Evolutionary conservation across 2,888 invertebrate genomes (phyloP), one percentile per base, ranked within the genome.

Genomic region (Adelphocoris suturalis): DNA sequence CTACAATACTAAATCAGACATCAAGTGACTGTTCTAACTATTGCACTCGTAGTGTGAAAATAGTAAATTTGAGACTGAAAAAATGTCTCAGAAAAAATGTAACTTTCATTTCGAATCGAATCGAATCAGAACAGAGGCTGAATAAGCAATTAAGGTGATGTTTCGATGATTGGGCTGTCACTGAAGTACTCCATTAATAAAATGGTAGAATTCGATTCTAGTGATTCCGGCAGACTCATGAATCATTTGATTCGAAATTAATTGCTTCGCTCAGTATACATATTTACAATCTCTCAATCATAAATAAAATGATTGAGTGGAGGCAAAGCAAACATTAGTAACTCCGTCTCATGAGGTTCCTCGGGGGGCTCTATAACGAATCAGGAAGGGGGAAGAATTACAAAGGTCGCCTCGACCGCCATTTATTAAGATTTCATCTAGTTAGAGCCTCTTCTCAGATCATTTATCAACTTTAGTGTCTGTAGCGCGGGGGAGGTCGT

Each of bases 351-450:
- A 52, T 47, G 46, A 12, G 68, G 23, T 68, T 19, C 37, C 19
- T 61, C 68, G 16, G 7, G 82, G 82, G 52, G 27, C 27, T 82
- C 82, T 19, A 14, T 52, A 82, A 28, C 27, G 82, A 52, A 82
- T 37, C 2, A 47, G 48, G 82, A 52, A 48, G 12, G 47, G 78
- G 46, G 19, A 78, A 19, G 52, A 81, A 82, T 82, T 82, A 82
- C 82, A 82, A 82, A 82, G 82, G 82, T 82, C 82, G 82, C 52
- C 23, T 28, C 86, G 68, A 47, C 86, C 47, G 28, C 47, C 86
- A 86, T 86, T 86, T 86, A 75, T 86, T 86, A 75, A 86, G 86
- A 86, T 86, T 86, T 86, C 86, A 86, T 86, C 86, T 86, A 86
- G 86, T 86, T 86, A 86, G 86, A 75, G 76, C 47, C 86, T 48